Evolutionary conservation across 2,888 invertebrate species (phyloP).

Genomic region (Anaspis maculata): DNA sequence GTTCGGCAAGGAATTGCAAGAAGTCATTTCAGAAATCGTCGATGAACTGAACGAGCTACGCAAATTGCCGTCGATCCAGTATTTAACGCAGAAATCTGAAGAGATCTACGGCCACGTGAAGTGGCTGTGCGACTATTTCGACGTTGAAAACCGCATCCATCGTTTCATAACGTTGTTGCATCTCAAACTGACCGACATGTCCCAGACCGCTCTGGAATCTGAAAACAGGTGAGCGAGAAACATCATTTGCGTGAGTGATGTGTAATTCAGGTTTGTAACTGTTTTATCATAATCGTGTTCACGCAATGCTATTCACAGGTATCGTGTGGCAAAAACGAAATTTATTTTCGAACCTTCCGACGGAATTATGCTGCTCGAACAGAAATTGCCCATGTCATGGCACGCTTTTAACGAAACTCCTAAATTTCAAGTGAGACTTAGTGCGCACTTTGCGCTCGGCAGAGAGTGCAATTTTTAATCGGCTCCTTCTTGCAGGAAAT

Average conservation of each 20-base stretch:
- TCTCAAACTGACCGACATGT: constrained; percentile 61
- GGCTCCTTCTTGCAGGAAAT: constrained; percentile 50
- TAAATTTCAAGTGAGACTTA: constrained; percentile 52
- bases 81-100: constrained; percentile 47
- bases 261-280: too few species aligned
- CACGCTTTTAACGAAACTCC: constrained; percentile 84
- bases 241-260: too few species aligned
- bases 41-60: constrained; percentile 53
- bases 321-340: constrained; percentile 77
- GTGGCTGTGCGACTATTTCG: constrained; percentile 70
- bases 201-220: constrained; percentile 71
- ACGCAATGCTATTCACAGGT: too few species aligned
- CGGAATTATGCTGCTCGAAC: constrained; percentile 71
- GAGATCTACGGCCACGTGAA: constrained; percentile 57
- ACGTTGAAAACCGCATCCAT: constrained; percentile 61
- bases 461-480: constrained; percentile 3
- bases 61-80: constrained; percentile 53
- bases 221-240: constrained; percentile 66
- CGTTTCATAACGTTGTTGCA: constrained; percentile 56
- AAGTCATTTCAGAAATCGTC: constrained; percentile 53
- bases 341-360: constrained; percentile 75
- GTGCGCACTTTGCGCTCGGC: not conserved
- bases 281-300: too few species aligned
- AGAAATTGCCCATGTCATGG: constrained; percentile 86
- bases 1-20: constrained; percentile 58